Percentiles rank a stretch among this genome's conserved stretches.
These are phyloP conservation scores for Caloenas nicobarica DNA, from an alignment of 2,113 vertebrate genomes.

Conservation along the genomic window DNA sequence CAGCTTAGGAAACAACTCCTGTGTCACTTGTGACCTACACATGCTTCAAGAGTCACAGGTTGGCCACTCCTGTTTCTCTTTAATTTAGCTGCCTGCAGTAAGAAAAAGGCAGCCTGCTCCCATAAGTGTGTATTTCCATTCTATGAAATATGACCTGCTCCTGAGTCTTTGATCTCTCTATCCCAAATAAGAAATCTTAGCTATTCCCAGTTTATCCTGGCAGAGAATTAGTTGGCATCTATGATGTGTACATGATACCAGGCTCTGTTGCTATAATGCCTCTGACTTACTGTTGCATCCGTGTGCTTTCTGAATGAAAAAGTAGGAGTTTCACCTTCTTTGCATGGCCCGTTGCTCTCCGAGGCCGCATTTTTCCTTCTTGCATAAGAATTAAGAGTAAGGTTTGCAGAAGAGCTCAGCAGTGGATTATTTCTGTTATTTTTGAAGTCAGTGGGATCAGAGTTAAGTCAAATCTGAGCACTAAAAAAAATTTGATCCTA, in stretches of 20 bases:
- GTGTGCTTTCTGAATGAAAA: background rate
- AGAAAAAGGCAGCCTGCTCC: conserved; percentile 4
- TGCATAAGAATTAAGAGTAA: background rate
- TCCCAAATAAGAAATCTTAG: background rate
- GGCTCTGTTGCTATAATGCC: background rate
- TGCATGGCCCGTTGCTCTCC: background rate
- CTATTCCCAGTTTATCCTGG: background rate
- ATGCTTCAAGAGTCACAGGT: background rate
- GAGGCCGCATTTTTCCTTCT: background rate
- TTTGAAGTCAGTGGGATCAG: background rate
- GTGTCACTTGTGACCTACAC: background rate
- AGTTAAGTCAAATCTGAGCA: background rate
- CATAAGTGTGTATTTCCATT: background rate
- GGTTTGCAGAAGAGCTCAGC: background rate
- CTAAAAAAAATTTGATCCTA: background rate
- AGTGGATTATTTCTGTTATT: background rate
- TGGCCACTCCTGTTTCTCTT: conserved; percentile 12
- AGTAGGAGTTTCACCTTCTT: background rate
- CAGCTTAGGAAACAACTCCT: background rate
- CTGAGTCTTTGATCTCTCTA: background rate
- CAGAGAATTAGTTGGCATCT: background rate
- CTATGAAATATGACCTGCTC: background rate
- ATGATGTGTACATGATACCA: background rate
- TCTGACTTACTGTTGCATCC: background rate
- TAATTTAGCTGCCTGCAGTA: conserved; percentile 23